These are phyloP conservation scores for Mesaphorura yosii DNA, from an alignment of 1,140 invertebrate genomes.

Conservation along the genomic window DNA sequence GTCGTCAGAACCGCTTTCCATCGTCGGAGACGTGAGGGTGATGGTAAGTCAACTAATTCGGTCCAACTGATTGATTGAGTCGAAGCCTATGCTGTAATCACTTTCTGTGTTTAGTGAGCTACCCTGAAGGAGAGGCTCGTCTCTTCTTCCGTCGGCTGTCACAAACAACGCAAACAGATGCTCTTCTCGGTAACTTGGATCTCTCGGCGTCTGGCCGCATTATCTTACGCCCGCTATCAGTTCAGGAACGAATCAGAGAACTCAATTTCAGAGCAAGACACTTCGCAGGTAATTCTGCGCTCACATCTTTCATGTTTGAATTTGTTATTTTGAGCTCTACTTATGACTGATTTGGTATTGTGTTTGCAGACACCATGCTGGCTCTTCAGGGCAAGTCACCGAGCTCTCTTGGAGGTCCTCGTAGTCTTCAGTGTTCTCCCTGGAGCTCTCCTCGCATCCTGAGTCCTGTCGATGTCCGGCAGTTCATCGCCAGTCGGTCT, in stretches of 20 bases:
- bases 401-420: conserved; percentile 34
- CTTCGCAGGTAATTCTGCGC: no score
- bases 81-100: background rate
- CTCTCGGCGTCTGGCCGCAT: conserved; percentile 35
- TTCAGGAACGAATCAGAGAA: conserved; percentile 43
- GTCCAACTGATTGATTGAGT: background rate
- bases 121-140: conserved; percentile 36
- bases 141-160: conserved; percentile 41
- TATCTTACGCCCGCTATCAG: conserved; percentile 39
- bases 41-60: conserved; percentile 28
- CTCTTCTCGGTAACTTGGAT: conserved; percentile 40
- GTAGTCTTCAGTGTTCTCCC: conserved; percentile 41
- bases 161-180: conserved; percentile 44
- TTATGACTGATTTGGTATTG: no score
- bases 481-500: conserved; percentile 41
- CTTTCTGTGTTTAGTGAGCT: conserved; percentile 33
- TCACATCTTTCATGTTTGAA: no score
- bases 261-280: conserved; percentile 43
- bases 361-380: conserved; percentile 42
- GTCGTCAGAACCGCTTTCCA: conserved; percentile 43
- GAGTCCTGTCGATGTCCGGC: conserved; percentile 42
- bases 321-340: no score
- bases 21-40: conserved; percentile 35
- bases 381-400: conserved; percentile 38
- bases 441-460: conserved; percentile 45